phyloP scores from a whole-genome alignment of 2,113 vertebrate genomes.

The Tenebrosternarchus preto region DNA sequence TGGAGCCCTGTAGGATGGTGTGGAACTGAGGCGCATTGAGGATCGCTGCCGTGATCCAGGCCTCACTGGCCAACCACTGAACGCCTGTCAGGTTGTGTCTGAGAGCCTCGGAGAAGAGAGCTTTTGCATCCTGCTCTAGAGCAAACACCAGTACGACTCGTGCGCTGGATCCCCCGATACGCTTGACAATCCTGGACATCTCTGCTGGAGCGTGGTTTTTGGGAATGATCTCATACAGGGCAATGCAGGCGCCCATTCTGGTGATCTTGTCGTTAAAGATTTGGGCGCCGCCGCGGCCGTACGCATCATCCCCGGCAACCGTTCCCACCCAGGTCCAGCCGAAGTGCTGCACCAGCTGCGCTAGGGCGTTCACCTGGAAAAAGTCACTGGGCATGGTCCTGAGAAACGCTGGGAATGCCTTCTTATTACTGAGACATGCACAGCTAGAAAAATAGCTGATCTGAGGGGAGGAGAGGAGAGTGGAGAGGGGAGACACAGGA shows the following conservation, averaged over 20 bases:
- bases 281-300: slow-evolving; percentile 74
- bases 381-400: slow-evolving; percentile 80
- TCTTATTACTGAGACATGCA: slow-evolving; percentile 78
- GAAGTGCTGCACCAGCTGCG: slow-evolving; percentile 76
- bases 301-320: slow-evolving; percentile 77
- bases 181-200: slow-evolving; percentile 69
- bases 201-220: slow-evolving; percentile 65
- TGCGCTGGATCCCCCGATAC: slow-evolving; percentile 68
- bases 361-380: slow-evolving; percentile 76
- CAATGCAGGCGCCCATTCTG: slow-evolving; percentile 70
- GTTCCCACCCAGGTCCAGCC: slow-evolving; percentile 80
- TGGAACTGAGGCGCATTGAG: slow-evolving; percentile 70
- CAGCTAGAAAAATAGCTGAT: slow-evolving; percentile 81
- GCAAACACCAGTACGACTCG: slow-evolving; percentile 76
- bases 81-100: slow-evolving; percentile 70
- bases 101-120: slow-evolving; percentile 70
- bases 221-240: slow-evolving; percentile 75
- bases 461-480: slow-evolving; percentile 53
- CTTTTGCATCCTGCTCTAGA: slow-evolving; percentile 75
- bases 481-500: background rate
- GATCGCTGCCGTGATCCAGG: slow-evolving; percentile 77
- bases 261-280: slow-evolving; percentile 70
- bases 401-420: slow-evolving; percentile 75
- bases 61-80: slow-evolving; percentile 80
- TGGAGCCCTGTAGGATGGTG: slow-evolving; percentile 70